Evolutionary conservation across 2,888 invertebrate genomes (phyloP).

Genomic region (Brenthis hecate): DNA sequence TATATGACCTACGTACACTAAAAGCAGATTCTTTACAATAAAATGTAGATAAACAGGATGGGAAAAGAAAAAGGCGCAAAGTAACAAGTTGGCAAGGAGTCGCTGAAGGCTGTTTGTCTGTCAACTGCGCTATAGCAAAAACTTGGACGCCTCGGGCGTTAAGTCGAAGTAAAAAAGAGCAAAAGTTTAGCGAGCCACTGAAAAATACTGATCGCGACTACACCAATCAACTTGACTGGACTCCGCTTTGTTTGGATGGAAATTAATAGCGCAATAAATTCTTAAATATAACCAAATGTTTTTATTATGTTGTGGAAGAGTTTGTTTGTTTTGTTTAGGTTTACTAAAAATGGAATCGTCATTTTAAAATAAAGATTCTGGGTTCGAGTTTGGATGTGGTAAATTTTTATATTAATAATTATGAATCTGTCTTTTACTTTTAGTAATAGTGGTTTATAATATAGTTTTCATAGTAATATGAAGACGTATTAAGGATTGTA

Average conservation of each 20-base stretch:
- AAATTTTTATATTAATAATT: no score
- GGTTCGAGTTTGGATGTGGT: no score
- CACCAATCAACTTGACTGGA: slow-evolving; percentile 9
- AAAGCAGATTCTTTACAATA: slow-evolving; percentile 8
- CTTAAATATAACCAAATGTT: not conserved
- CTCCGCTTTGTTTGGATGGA: not conserved
- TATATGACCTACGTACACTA: no score
- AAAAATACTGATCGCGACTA: slow-evolving; percentile 8
- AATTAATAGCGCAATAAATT: slow-evolving; percentile 1
- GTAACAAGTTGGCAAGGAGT: slow-evolving; percentile 31
- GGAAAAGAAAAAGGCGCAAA: slow-evolving; percentile 27
- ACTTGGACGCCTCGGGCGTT: slow-evolving; percentile 32
- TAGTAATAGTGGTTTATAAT: no score
- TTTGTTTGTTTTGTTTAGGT: no score
- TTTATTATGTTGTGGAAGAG: not conserved
- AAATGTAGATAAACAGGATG: slow-evolving; percentile 28
- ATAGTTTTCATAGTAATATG: no score
- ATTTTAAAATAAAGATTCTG: no score
- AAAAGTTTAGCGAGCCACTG: not conserved
- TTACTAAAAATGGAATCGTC: no score
- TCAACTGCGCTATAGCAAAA: slow-evolving; percentile 34
- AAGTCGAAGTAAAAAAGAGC: not conserved
- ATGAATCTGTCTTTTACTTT: no score
- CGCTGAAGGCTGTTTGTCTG: slow-evolving; percentile 34
- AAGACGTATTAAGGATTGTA: no score